Conservation (phyloP, 2,797 vertebrate species). For the Echiichthys vipera region DNA sequence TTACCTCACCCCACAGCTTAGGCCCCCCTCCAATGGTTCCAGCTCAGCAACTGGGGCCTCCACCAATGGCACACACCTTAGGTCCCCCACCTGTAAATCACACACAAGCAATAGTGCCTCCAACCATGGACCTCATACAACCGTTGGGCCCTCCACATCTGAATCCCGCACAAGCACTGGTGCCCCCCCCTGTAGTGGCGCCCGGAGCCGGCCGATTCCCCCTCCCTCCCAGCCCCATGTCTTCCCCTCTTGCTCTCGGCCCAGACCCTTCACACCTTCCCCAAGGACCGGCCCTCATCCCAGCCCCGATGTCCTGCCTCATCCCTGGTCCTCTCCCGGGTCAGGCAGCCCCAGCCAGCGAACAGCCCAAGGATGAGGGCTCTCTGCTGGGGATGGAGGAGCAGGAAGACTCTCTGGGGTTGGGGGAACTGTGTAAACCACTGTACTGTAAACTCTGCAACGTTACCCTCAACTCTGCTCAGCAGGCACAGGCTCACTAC, state of each 20-base stretch:
- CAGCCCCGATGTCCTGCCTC: constrained; percentile 50
- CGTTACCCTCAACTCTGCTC: constrained; percentile 96
- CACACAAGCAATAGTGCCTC: constrained; percentile 71
- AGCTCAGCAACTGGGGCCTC: constrained; percentile 66
- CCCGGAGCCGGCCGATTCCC: constrained; percentile 69
- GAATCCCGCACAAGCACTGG: constrained; percentile 62
- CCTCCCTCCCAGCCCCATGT: constrained; percentile 73
- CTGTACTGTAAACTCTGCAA: constrained; percentile 99
- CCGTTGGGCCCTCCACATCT: constrained; percentile 65
- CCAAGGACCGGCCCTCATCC: constrained; percentile 53
- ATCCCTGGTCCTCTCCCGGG: constrained; percentile 62
- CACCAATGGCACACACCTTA: constrained; percentile 69
- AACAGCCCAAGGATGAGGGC: constrained; percentile 88
- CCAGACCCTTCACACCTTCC: constrained; percentile 80
- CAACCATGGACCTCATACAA: constrained; percentile 69
- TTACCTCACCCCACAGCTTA: constrained; percentile 67
- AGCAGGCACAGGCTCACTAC: constrained; percentile 99
- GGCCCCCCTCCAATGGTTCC: constrained; percentile 70
- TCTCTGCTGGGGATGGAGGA: constrained; percentile 84
- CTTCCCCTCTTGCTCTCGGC: constrained; percentile 75
- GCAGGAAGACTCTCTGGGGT: constrained; percentile 90
- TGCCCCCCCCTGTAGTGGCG: constrained; percentile 69
- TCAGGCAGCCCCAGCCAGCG: constrained; percentile 77
- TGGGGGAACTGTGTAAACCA: constrained; percentile 97
- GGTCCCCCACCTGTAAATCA: constrained; percentile 71